phyloP scores from a whole-genome alignment of 2,888 invertebrate species.

The Drosophila meridiana region DNA sequence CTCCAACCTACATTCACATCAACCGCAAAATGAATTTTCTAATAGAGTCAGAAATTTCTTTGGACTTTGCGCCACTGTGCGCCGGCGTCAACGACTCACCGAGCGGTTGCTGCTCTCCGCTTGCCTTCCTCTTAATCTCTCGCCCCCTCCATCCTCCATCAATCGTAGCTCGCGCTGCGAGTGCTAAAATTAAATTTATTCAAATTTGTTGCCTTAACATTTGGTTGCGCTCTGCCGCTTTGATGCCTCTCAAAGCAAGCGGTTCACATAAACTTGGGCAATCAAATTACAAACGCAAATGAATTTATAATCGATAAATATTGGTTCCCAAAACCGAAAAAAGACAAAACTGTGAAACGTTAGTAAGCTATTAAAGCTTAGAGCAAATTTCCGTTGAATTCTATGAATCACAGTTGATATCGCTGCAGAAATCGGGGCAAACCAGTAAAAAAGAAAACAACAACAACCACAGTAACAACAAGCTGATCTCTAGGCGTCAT shows the following conservation, averaged over 20 bases:
- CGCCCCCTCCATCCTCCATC: conserved; percentile 6
- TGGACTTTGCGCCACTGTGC: conserved; percentile 45
- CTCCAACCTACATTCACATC: neutral
- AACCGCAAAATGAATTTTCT: neutral
- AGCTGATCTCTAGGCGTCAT: conserved; percentile 43
- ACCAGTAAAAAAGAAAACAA: conserved; percentile 28
- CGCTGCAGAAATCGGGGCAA: conserved; percentile 47
- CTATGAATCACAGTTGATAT: conserved; percentile 57
- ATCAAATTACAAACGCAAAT: conserved; percentile 35
- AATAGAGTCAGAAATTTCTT: neutral
- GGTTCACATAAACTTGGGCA: conserved; percentile 44
- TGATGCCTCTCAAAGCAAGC: conserved; percentile 31
- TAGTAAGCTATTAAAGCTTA: conserved; percentile 37
- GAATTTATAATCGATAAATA: conserved; percentile 43
- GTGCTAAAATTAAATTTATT: conserved; percentile 75
- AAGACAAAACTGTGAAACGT: conserved; percentile 7
- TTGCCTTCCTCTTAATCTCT: conserved; percentile 22
- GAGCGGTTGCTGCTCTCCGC: conserved; percentile 39
- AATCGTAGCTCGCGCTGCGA: conserved; percentile 21
- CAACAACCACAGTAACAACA: conserved; percentile 1
- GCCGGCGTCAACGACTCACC: conserved; percentile 64
- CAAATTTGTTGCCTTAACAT: conserved; percentile 68
- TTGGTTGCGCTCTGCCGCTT: conserved; percentile 52
- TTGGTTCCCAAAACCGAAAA: conserved; percentile 37
- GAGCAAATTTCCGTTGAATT: conserved; percentile 54